phyloP scores from a whole-genome alignment of 2,113 vertebrate genomes.

The Ibidorhyncha struthersii region DNA sequence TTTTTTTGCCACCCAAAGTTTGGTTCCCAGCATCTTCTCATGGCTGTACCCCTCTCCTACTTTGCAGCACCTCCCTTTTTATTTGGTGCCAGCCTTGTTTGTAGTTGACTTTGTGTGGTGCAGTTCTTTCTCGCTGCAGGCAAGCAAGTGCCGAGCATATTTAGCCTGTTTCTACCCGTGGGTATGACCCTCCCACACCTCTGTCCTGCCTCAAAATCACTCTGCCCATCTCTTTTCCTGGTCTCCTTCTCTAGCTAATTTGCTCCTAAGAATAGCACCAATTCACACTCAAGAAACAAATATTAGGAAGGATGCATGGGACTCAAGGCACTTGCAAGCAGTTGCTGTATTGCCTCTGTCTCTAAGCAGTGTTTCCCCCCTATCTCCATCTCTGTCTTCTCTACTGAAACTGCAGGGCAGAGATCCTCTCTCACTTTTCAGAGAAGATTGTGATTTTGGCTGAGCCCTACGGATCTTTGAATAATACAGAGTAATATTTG shows the following conservation, averaged over 20 bases:
- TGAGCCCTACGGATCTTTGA: background rate
- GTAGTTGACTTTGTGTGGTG: background rate
- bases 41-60: background rate
- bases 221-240: background rate
- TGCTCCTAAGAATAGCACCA: background rate
- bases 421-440: background rate
- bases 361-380: background rate
- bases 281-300: background rate
- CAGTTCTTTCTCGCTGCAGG: background rate
- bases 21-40: background rate
- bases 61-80: background rate
- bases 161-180: background rate
- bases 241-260: background rate
- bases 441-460: background rate
- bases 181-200: background rate
- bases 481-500: background rate
- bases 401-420: background rate
- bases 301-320: background rate
- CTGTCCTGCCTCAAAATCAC: background rate
- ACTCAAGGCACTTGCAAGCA: background rate
- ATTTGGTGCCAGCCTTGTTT: background rate
- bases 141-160: background rate
- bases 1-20: background rate
- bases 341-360: background rate
- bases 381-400: background rate